A percentile compares a stretch with the other conserved stretches of the same genome.
These are phyloP conservation scores for Paratilapia polleni DNA, from an alignment of 2,113 vertebrate species.

Conservation along the genomic window DNA sequence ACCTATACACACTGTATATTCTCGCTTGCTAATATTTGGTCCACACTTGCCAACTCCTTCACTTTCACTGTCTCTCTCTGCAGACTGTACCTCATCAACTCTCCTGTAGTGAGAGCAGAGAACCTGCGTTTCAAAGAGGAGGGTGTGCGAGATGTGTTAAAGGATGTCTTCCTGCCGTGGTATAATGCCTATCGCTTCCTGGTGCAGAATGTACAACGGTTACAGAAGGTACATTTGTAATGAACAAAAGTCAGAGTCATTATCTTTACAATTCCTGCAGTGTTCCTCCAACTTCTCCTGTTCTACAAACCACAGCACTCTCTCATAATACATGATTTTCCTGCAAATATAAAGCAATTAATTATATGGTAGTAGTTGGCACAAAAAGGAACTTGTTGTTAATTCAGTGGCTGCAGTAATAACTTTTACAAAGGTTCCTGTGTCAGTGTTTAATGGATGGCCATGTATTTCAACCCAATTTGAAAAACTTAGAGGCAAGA, in stretches of 20 bases:
- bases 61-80: slow-evolving; percentile 16
- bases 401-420: neutral
- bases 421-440: neutral
- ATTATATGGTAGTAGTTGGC: neutral
- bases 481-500: neutral
- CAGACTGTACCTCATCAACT: slow-evolving; percentile 97
- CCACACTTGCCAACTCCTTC: neutral
- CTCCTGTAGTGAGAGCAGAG: slow-evolving; percentile 95
- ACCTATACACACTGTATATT: neutral
- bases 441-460: neutral
- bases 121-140: slow-evolving; percentile 98
- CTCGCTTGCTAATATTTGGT: neutral
- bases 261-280: neutral
- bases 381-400: neutral
- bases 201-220: slow-evolving; percentile 90
- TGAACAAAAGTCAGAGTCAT: neutral
- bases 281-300: neutral
- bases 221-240: slow-evolving; percentile 86
- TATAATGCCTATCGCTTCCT: slow-evolving; percentile 98
- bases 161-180: slow-evolving; percentile 98
- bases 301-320: neutral
- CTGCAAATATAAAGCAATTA: neutral
- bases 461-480: neutral
- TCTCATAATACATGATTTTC: neutral
- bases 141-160: slow-evolving; percentile 92